Base-by-base conservation (phyloP, 2,113 vertebrate genomes). In the Pongo pygmaeus region DNA sequence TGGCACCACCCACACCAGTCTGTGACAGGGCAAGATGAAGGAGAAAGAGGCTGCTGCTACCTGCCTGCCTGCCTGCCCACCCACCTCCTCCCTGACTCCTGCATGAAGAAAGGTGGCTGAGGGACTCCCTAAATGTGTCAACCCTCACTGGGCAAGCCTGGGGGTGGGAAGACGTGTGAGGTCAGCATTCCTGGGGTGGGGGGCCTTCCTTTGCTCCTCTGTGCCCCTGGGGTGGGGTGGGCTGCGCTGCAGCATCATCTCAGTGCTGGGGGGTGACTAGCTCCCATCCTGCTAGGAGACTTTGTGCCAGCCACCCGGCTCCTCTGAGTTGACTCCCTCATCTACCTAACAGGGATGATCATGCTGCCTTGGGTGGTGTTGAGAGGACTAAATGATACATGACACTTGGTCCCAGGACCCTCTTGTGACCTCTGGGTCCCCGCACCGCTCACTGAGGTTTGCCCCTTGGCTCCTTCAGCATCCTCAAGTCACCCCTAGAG, bases 51-150 rank as follows among this genome's bases (percentile, higher is more conserved):
- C 10, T 43, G 17, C 27, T 14, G 14, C 72, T 5, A 2, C 46
- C 38, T 5, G 4, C 8, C 6, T 0, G 0, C 38, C 8, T 25
- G 30, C 23, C 48, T 35, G n/a, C 3, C 32, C 9, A 48, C 3
- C 32, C 9, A 48, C 7, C 32, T 57, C 38, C 27, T 12, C 32
- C 27, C 4, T 22, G 10, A n/a, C 23, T 16, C 67, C 23, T n/a
- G 32, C 3, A 0, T 6, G 67, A 70, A 69, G 88, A 50, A 87
- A n/a, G 32, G 50, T 40, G 38, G 30, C 57, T 13, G 52, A 74
- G 52, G 40, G 43, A 8, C 35, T 70, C 22, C 52, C 25, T 80
- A n/a, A 23, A 8, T 35, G 3, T 46, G 27, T n/a, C 52, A 11
- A 16, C 22, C 55, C 55, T 91, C 23, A 11, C 20, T 35, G 78